Evolutionary conservation across 2,888 invertebrate genomes (phyloP).

Genomic region (Lasius platythorax): DNA sequence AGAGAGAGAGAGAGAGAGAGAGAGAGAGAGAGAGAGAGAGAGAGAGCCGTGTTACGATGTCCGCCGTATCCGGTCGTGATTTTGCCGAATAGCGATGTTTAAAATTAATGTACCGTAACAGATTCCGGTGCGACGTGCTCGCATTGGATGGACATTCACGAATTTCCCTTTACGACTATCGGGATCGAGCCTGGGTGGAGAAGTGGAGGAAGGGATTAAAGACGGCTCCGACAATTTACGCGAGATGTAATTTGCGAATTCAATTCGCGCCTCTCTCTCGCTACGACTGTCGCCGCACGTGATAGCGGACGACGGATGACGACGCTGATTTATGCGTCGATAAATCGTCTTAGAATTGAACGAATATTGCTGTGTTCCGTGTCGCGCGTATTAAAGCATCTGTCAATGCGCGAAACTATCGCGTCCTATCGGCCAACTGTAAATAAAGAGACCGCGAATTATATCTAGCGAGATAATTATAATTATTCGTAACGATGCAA

Average conservation of each 20-base stretch:
- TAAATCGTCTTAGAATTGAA: constrained; percentile 40
- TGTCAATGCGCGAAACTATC: neutral
- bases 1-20: too few species aligned
- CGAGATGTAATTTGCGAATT: constrained; percentile 67
- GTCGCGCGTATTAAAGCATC: neutral
- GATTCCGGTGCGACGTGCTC: constrained; percentile 64
- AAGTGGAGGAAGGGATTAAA: constrained; percentile 62
- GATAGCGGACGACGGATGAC: constrained; percentile 10
- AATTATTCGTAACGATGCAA: neutral
- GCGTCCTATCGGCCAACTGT: too few species aligned
- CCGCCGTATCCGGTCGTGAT: constrained; percentile 21
- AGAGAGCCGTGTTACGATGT: constrained; percentile 7
- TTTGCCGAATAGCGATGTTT: constrained; percentile 45
- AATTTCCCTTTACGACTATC: constrained; percentile 73
- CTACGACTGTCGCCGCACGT: constrained; percentile 14
- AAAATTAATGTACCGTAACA: constrained; percentile 70
- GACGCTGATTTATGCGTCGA: constrained; percentile 43
- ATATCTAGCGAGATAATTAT: neutral
- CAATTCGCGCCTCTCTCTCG: constrained; percentile 60
- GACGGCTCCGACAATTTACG: constrained; percentile 61
- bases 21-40: neutral
- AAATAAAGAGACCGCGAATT: neutral
- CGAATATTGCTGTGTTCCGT: neutral
- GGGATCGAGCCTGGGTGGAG: constrained; percentile 46
- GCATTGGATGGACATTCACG: constrained; percentile 61